Conservation (phyloP, 2,113 vertebrate genomes). For the Elaphurus davidianus region DNA sequence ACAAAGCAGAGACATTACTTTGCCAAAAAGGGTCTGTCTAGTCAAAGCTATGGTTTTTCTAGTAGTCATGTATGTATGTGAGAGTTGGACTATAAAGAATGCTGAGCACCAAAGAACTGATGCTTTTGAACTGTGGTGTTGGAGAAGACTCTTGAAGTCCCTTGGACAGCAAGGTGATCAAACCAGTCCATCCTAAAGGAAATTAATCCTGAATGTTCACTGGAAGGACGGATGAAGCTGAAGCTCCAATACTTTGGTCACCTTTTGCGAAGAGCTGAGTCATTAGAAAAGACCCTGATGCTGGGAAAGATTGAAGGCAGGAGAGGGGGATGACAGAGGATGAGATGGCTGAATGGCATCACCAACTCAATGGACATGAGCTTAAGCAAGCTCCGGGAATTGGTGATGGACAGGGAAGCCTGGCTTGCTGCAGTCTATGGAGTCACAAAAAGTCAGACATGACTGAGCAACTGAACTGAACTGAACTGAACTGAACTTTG, state of each 20-base stretch:
- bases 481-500: not conserved
- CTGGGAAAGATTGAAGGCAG: not conserved
- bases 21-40: not conserved
- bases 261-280: not conserved
- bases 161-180: not conserved
- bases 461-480: not conserved
- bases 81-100: not conserved
- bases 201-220: not conserved
- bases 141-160: not conserved
- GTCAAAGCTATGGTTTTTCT: not conserved
- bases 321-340: not conserved
- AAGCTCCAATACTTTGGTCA: not conserved
- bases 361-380: not conserved
- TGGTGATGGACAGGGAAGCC: not conserved
- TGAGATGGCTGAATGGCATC: not conserved
- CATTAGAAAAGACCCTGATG: not conserved
- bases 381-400: rapidly evolving
- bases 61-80: not conserved
- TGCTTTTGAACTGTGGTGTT: not conserved
- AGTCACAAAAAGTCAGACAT: not conserved
- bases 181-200: not conserved
- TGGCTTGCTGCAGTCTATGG: not conserved
- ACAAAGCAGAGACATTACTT: not conserved
- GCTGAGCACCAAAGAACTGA: rapidly evolving
- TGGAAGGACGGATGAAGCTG: not conserved